phyloP scores from a whole-genome alignment of 2,113 vertebrate species.

The Gracilinanus agilis region DNA sequence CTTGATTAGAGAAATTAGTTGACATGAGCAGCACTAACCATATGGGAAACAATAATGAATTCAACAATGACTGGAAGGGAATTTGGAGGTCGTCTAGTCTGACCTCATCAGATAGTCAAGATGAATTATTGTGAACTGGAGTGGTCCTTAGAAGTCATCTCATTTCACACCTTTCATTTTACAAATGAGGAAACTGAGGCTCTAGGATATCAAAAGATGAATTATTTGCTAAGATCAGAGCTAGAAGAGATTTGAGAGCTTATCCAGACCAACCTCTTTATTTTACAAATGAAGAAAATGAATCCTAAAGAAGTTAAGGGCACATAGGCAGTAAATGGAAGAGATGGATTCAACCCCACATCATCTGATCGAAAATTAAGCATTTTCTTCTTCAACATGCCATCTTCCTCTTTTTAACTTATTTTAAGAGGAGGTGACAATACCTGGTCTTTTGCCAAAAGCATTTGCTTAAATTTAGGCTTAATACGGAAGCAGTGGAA shows the following conservation, averaged over 20 bases:
- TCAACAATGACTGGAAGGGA: neutral
- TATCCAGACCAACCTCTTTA: neutral
- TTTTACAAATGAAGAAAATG: neutral
- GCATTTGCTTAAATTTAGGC: neutral
- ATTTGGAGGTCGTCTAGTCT: neutral
- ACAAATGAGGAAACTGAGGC: neutral
- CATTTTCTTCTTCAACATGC: neutral
- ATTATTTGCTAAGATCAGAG: neutral
- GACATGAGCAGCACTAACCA: neutral
- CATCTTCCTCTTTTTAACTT: neutral
- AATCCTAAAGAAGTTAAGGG: neutral
- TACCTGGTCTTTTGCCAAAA: neutral
- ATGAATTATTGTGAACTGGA: neutral
- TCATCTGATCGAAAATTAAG: neutral
- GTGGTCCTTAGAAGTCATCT: neutral
- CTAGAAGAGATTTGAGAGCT: neutral
- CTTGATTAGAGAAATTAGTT: conserved; percentile 31
- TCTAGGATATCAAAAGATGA: neutral
- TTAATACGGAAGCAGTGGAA: neutral
- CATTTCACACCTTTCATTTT: neutral
- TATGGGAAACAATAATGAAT: neutral
- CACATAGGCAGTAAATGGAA: neutral
- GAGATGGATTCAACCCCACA: neutral
- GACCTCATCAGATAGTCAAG: neutral
- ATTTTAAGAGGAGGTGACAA: neutral